Conservation (phyloP, 2,113 vertebrate genomes). For the Triplophysa dalaica region DNA sequence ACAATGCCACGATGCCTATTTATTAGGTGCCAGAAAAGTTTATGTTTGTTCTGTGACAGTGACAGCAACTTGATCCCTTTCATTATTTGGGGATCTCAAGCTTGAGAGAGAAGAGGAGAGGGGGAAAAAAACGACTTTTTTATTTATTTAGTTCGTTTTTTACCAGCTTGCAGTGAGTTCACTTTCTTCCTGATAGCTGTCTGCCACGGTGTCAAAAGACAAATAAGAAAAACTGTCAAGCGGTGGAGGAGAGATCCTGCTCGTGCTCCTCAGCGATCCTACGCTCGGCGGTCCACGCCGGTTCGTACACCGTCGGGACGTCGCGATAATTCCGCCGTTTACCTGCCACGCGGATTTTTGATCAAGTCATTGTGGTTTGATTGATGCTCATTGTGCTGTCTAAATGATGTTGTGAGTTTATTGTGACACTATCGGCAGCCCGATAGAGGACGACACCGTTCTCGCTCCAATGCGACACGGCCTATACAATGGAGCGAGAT, state of each 20-base stretch:
- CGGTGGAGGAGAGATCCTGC: slow-evolving; percentile 69
- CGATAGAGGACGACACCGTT: slow-evolving; percentile 42
- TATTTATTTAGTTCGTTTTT: slow-evolving; percentile 14
- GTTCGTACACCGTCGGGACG: slow-evolving; percentile 39
- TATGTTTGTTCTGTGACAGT: slow-evolving; percentile 82
- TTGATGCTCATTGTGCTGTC: slow-evolving; percentile 48
- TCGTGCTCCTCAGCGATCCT: slow-evolving; percentile 59
- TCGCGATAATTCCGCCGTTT: slow-evolving; percentile 31
- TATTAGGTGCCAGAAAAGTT: slow-evolving; percentile 83
- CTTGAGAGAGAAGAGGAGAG: slow-evolving; percentile 31
- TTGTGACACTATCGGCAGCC: slow-evolving; percentile 52
- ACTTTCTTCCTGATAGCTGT: slow-evolving; percentile 81
- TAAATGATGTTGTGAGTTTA: slow-evolving; percentile 55
- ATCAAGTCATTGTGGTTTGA: slow-evolving; percentile 50
- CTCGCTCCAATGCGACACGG: slow-evolving; percentile 38
- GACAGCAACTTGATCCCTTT: slow-evolving; percentile 82
- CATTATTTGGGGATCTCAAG: slow-evolving; percentile 70
- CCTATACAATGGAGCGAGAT: slow-evolving; percentile 53
- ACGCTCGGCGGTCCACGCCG: slow-evolving; percentile 45
- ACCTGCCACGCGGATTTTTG: slow-evolving; percentile 34
- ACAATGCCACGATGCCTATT: slow-evolving; percentile 82
- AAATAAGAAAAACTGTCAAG: slow-evolving; percentile 79
- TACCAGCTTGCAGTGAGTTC: slow-evolving; percentile 68
- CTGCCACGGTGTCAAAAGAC: slow-evolving; percentile 78
- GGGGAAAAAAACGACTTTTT: slow-evolving; percentile 61